phyloP scores from a whole-genome alignment of 92 coral and sea anemone genomes.

The Pocillopora meandrina region DNA sequence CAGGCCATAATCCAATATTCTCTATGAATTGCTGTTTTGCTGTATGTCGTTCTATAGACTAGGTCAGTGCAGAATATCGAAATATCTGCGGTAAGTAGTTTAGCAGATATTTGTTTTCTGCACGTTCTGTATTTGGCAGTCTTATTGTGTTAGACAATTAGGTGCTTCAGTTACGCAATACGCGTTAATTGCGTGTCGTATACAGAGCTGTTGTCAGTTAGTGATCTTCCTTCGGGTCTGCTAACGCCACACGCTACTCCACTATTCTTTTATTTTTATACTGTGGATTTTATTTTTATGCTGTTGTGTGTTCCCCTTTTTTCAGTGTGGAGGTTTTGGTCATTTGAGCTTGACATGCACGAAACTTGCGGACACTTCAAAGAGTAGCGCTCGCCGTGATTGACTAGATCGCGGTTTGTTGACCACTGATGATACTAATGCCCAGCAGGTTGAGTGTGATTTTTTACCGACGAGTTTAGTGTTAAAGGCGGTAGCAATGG shows the following conservation, averaged over 20 bases:
- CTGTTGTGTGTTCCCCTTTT: not conserved
- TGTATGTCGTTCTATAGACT: no score
- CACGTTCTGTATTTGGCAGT: no score
- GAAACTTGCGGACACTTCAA: not conserved
- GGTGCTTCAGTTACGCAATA: not conserved
- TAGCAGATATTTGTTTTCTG: no score
- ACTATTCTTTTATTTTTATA: no score
- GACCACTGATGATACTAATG: no score
- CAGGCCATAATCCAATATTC: no score
- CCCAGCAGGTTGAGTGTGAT: not conserved
- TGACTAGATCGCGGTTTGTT: not conserved
- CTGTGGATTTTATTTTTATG: not conserved
- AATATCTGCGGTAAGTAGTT: no score
- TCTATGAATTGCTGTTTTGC: no score
- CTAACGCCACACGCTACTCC: constrained; percentile 4
- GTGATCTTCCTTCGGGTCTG: constrained; percentile 32
- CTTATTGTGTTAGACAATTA: not conserved
- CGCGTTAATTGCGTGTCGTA: not conserved
- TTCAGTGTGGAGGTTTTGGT: not conserved
- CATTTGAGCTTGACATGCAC: not conserved
- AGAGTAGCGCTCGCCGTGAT: not conserved
- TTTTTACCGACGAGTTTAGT: no score
- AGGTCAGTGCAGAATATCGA: no score
- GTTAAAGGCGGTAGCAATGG: constrained; percentile 3
- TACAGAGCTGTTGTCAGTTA: constrained; percentile 15